phyloP scores from a whole-genome alignment of 2,797 vertebrate species.

The Notolabrus celidotus region DNA sequence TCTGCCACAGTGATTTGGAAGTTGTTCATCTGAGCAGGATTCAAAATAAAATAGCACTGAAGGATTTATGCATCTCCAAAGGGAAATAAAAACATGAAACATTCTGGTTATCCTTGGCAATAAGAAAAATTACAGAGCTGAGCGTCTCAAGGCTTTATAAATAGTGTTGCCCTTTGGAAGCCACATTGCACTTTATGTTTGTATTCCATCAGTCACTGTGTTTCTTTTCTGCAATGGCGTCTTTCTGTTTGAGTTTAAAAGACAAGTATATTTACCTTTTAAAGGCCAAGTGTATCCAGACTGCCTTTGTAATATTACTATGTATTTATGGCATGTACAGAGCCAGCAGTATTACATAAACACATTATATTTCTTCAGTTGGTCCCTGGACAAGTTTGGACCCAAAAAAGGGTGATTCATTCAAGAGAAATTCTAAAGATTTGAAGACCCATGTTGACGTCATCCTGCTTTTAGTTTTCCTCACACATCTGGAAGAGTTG shows the following conservation, averaged over 20 bases:
- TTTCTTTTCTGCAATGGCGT: neutral
- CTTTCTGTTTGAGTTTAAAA: constrained; percentile 7
- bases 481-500: constrained; percentile 26
- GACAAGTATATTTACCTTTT: constrained; percentile 14
- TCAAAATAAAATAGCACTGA: neutral
- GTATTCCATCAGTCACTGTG: constrained; percentile 2
- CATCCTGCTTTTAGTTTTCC: neutral
- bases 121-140: constrained; percentile 28
- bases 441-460: neutral
- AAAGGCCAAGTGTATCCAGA: neutral
- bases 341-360: neutral
- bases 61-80: constrained; percentile 6
- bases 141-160: constrained; percentile 41
- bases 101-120: constrained; percentile 45
- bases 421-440: neutral
- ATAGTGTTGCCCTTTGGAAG: constrained; percentile 32
- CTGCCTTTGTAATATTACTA: neutral
- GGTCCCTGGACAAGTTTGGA: constrained; percentile 16
- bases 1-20: neutral
- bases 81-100: constrained; percentile 15
- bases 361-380: neutral
- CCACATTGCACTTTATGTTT: constrained; percentile 19
- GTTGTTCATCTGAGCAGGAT: neutral
- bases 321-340: neutral
- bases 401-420: constrained; percentile 18